These are phyloP conservation scores for Chondrilla cf. caribensis DNA, from an alignment of 37 sponge, comb jelly and placozoan genomes.

Conservation along the genomic window DNA sequence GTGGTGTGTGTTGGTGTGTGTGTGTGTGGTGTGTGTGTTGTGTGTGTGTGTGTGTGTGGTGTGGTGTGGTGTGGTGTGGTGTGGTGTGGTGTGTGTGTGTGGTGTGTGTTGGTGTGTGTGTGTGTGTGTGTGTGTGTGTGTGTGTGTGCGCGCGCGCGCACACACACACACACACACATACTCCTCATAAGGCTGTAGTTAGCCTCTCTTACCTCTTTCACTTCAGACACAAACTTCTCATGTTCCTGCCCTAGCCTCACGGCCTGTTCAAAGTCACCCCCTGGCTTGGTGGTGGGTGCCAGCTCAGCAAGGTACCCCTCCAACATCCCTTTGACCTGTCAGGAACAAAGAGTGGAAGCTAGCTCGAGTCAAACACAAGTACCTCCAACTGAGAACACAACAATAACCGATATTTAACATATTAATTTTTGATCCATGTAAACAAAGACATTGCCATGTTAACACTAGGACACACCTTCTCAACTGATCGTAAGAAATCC, in stretches of 20 bases:
- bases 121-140: too few relatives aligned
- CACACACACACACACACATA: background rate
- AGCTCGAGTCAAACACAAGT: background rate
- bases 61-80: too few relatives aligned
- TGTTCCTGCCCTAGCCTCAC: constrained; percentile 39
- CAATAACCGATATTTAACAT: background rate
- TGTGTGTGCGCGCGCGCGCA: too few relatives aligned
- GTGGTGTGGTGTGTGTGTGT: too few relatives aligned
- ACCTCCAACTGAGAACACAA: background rate
- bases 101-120: too few relatives aligned
- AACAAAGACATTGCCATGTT: too few relatives aligned
- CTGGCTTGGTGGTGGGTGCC: constrained; percentile 19
- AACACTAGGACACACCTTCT: constrained; percentile 45
- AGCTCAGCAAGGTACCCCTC: constrained; percentile 35
- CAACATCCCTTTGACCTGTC: constrained; percentile 30
- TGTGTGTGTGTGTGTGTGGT: too few relatives aligned
- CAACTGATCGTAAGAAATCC: constrained; percentile 54
- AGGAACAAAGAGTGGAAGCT: too few relatives aligned
- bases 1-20: too few relatives aligned
- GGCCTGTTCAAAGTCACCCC: constrained; percentile 39
- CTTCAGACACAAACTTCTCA: constrained; percentile 53
- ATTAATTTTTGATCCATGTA: too few relatives aligned
- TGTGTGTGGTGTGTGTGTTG: too few relatives aligned
- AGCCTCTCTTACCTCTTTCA: constrained; percentile 55
- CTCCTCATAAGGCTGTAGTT: too few relatives aligned